phyloP scores from a whole-genome alignment of 2,113 vertebrate genomes.

The Hemichromis elongatus region DNA sequence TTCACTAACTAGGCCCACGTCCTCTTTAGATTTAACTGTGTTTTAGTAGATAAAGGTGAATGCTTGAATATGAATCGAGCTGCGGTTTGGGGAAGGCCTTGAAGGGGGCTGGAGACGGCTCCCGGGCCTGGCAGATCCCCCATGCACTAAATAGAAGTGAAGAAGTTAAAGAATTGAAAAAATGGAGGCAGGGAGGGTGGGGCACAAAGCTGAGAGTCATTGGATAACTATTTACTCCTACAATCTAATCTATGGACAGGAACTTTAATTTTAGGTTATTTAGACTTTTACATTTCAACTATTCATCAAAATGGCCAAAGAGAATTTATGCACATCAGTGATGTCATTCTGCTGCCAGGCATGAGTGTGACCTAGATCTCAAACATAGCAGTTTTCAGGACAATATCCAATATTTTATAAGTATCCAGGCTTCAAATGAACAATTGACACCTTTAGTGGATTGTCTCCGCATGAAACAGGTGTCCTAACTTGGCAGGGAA shows the following conservation, averaged over 20 bases:
- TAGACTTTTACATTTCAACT: not conserved
- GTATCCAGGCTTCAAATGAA: not conserved
- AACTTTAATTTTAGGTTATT: not conserved
- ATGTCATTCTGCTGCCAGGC: not conserved
- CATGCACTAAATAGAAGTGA: too few species aligned
- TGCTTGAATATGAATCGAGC: too few species aligned
- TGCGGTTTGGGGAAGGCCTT: too few species aligned
- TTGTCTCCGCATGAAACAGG: not conserved
- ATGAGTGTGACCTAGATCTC: not conserved
- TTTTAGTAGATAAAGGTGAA: too few species aligned
- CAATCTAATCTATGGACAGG: not conserved
- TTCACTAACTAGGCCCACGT: too few species aligned
- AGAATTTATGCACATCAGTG: not conserved
- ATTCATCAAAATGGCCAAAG: not conserved
- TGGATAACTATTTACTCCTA: not conserved
- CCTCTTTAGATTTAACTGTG: too few species aligned
- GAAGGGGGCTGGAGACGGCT: too few species aligned
- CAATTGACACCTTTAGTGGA: not conserved
- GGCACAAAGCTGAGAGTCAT: too few species aligned
- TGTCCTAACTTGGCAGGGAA: not conserved
- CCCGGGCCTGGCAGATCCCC: too few species aligned
- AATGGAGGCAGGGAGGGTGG: too few species aligned
- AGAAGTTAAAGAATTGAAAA: too few species aligned
- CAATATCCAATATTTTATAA: not conserved
- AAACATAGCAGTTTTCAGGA: not conserved